A percentile compares a stretch with the other conserved stretches of the same genome.
phyloP scores from a whole-genome alignment of 2,113 vertebrate genomes.

The Prunella himalayana region DNA sequence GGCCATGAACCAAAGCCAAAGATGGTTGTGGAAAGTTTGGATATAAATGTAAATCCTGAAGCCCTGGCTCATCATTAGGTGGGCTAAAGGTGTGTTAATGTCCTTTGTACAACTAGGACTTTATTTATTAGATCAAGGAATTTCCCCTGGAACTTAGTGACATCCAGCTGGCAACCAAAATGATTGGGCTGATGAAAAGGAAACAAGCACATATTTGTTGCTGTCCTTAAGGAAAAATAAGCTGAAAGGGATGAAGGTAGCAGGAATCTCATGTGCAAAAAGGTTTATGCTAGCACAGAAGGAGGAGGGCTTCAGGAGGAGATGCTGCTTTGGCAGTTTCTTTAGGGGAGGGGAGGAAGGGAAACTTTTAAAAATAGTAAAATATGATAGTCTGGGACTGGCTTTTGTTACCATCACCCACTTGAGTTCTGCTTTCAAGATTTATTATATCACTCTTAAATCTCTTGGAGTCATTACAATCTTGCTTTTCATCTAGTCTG shows the following conservation, averaged over 20 bases:
- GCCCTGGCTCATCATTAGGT: not conserved
- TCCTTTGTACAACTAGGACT: not conserved
- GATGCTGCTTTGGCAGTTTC: not conserved
- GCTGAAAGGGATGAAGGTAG: not conserved
- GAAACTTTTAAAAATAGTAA: constrained; percentile 47
- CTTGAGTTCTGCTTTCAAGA: constrained; percentile 63
- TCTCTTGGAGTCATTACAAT: constrained; percentile 68
- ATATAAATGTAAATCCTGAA: not conserved
- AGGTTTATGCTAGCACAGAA: not conserved
- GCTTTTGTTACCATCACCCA: constrained; percentile 60
- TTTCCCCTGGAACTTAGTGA: not conserved
- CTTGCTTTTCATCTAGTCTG: constrained; percentile 70
- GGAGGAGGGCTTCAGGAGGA: not conserved
- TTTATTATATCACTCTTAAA: constrained; percentile 69
- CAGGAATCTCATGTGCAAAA: not conserved
- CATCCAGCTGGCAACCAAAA: not conserved
- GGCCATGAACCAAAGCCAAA: not conserved
- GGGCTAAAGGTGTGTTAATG: not conserved
- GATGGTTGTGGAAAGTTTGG: not conserved
- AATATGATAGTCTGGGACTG: constrained; percentile 22
- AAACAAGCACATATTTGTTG: not conserved
- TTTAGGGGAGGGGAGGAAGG: not conserved
- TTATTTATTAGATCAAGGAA: not conserved
- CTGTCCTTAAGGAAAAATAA: not conserved
- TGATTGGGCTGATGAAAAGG: not conserved